These are phyloP conservation scores for Ridgeia piscesae DNA, from an alignment of 1,140 invertebrate genomes.

Conservation along the genomic window DNA sequence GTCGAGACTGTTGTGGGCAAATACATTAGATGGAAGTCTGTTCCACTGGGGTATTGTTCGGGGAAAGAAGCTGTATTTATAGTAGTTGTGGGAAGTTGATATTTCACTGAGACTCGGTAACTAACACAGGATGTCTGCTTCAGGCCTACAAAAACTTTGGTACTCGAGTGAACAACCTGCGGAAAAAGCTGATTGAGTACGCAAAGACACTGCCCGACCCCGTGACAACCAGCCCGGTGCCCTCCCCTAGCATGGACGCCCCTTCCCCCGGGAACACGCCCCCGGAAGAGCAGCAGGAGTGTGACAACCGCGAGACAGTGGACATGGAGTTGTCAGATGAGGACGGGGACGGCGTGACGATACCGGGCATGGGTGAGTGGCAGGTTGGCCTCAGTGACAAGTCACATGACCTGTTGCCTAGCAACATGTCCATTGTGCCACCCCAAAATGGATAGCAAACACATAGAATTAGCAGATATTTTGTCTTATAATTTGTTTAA, in stretches of 20 bases:
- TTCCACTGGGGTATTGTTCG: no score
- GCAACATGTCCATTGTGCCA: no score
- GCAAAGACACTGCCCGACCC: constrained; percentile 62
- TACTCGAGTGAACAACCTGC: constrained; percentile 77
- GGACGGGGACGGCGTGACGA: constrained; percentile 16
- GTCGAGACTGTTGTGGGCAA: no score
- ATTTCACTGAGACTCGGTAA: background rate
- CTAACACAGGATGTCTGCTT: constrained; percentile 11
- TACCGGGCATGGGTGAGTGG: background rate
- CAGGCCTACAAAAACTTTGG: constrained; percentile 93
- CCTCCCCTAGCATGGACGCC: constrained; percentile 63
- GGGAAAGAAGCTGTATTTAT: no score
- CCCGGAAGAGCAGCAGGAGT: constrained; percentile 18
- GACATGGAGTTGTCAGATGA: constrained; percentile 45
- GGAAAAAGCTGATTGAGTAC: constrained; percentile 80
- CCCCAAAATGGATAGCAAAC: no score
- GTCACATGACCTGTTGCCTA: no score
- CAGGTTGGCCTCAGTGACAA: no score
- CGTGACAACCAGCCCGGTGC: constrained; percentile 40
- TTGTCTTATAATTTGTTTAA: no score
- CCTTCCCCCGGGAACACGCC: constrained; percentile 67
- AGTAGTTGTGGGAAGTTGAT: no score
- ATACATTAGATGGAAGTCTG: no score
- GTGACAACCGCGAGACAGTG: constrained; percentile 38
- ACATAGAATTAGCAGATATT: no score